Conservation (phyloP, 2,113 vertebrate species). For the Pelodiscus sinensis region DNA sequence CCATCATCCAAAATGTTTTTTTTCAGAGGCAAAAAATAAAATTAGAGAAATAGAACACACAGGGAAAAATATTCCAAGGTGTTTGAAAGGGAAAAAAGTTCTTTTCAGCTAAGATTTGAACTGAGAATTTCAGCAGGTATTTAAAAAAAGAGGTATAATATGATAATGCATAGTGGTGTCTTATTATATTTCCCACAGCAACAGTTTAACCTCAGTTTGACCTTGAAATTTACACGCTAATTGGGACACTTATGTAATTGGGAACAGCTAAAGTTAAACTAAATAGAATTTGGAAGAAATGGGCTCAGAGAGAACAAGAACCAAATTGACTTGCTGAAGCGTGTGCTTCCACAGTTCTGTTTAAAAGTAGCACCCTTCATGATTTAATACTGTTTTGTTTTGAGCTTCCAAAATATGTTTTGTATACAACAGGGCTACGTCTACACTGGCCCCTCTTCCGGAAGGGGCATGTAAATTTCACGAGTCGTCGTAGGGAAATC, state of each 20-base stretch:
- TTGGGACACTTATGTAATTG: conserved; percentile 45
- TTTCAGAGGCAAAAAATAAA: not conserved
- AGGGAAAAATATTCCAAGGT: not conserved
- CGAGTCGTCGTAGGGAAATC: no score
- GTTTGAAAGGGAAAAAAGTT: not conserved
- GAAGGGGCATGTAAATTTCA: no score
- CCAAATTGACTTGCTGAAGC: conserved; percentile 41
- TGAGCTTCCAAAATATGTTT: not conserved
- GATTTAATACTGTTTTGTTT: conserved; percentile 21
- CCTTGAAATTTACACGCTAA: conserved; percentile 52
- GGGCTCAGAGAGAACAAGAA: conserved; percentile 39
- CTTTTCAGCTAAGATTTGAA: not conserved
- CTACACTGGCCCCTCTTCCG: no score
- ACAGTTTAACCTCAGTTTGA: conserved; percentile 49
- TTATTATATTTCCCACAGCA: conserved; percentile 1
- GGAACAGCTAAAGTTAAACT: conserved; percentile 57
- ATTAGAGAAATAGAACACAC: not conserved
- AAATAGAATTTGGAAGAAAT: conserved; percentile 49
- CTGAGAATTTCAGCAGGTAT: conserved; percentile 14
- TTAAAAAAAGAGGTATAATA: not conserved
- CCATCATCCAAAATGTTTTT: not conserved
- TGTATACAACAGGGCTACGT: not conserved
- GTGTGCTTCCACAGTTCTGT: conserved; percentile 8
- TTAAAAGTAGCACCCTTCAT: not conserved
- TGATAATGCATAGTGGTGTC: conserved; percentile 7